Evolutionary conservation across 2,113 vertebrate genomes (phyloP).

Genomic region (Tamias sibiricus): DNA sequence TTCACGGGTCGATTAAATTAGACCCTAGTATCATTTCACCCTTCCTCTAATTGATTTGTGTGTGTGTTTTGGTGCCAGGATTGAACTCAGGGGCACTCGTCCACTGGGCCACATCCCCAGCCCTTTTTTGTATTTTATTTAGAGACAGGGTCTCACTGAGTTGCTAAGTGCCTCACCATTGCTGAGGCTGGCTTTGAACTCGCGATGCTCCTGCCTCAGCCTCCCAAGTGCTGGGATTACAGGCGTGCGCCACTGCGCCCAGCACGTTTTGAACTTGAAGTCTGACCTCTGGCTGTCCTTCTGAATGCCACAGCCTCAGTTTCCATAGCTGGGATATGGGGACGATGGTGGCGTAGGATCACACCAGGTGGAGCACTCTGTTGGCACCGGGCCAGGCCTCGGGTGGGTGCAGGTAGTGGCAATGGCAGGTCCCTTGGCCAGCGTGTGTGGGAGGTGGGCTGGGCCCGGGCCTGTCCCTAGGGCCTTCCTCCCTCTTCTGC

Average conservation of each 20-base stretch:
- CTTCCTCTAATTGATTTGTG: not conserved
- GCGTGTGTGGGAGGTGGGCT: accelerated
- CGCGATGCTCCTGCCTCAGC: too few species aligned
- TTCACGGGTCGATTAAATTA: not conserved
- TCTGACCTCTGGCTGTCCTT: not conserved
- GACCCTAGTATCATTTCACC: not conserved
- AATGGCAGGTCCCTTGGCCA: accelerated
- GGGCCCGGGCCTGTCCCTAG: not conserved
- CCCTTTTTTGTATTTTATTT: too few species aligned
- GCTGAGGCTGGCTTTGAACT: too few species aligned
- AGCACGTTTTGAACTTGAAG: not conserved
- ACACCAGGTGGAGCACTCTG: accelerated
- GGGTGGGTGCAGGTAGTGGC: accelerated
- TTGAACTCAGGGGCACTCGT: too few species aligned
- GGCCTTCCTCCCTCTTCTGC: not conserved
- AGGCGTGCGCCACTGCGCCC: accelerated
- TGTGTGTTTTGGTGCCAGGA: too few species aligned
- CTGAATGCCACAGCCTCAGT: accelerated
- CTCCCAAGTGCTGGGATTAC: too few species aligned
- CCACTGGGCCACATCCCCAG: too few species aligned
- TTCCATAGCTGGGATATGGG: not conserved
- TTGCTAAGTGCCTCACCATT: too few species aligned
- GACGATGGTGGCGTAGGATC: accelerated
- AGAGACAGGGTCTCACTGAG: too few species aligned
- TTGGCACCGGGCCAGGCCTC: too few species aligned